Conservation (phyloP, 1,140 invertebrate species). For the Drosophila orena region DNA sequence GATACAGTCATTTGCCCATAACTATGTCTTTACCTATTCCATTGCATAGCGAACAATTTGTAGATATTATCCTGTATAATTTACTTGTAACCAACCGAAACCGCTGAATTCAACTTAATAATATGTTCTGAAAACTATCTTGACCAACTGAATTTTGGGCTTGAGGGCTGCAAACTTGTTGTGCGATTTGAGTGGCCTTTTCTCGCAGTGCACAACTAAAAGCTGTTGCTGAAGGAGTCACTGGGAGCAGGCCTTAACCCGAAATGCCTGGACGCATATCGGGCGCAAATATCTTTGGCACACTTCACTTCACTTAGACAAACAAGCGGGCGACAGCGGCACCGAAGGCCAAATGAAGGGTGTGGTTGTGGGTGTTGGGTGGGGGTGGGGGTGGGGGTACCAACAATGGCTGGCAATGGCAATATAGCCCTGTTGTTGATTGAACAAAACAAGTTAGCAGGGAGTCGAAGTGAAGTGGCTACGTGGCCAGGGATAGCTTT, state of each 20-base stretch:
- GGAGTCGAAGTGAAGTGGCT: constrained; percentile 41
- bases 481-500: constrained; percentile 53
- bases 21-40: background rate
- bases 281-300: constrained; percentile 72
- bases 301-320: constrained; percentile 77
- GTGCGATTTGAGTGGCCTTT: background rate
- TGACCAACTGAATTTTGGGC: background rate
- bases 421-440: constrained; percentile 73
- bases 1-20: constrained; percentile 62
- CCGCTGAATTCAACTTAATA: no score
- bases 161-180: background rate
- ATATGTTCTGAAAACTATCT: no score
- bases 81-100: no score
- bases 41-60: background rate
- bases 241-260: constrained; percentile 35
- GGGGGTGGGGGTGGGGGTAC: background rate
- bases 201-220: constrained; percentile 6
- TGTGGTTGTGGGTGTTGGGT: background rate
- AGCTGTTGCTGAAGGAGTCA: background rate
- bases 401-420: constrained; percentile 37
- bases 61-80: no score
- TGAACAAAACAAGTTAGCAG: constrained; percentile 71
- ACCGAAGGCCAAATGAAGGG: background rate
- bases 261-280: constrained; percentile 69
- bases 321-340: constrained; percentile 54